Evolutionary conservation across 2,888 invertebrate species (phyloP), one percentile per base, ranked within the genome.

Genomic region (Protula sp.): DNA sequence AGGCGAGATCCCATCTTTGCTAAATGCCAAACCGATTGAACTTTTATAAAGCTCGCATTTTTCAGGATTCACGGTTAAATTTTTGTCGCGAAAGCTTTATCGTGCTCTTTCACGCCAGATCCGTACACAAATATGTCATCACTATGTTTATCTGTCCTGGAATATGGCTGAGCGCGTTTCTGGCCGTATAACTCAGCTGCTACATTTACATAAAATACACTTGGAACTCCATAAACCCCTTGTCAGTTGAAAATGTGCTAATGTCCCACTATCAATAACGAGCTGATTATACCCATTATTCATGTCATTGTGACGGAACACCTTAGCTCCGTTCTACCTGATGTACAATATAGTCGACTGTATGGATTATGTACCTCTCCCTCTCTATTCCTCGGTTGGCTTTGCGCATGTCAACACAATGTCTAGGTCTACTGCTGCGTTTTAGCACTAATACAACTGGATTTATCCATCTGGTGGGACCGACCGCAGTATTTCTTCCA

Each of bases 1-100:
- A n/a, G n/a, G n/a, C n/a, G n/a, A n/a, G n/a, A n/a, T n/a, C n/a
- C n/a, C n/a, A n/a, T n/a, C n/a, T n/a, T n/a, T n/a, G 9, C 24
- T 22, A 27, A 61, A 55, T 26, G 19, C 29, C 24, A 61, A 61
- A 3, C 3, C 47, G 45, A 57, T 26, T 14, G 4, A 3, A 4
- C 27, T 31, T 47, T 30, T 3, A n/a, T 48, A 31, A 22, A 68
- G 73, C 26, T 58, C 54, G 62, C 78, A 80, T 66, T 80, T 80
- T 2, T 72, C 55, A 29, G 54, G n/a, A n/a, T n/a, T n/a, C n/a
- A n/a, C n/a, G n/a, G n/a, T n/a, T n/a, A n/a, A n/a, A n/a, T n/a
- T n/a, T n/a, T n/a, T n/a, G n/a, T n/a, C n/a, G n/a, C n/a, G n/a
- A n/a, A n/a, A 22, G 30, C 47, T 28, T 31, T 24, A 31, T 65